Conservation (phyloP, 2,888 invertebrate genomes). For the Megalurothrips usitatus region DNA sequence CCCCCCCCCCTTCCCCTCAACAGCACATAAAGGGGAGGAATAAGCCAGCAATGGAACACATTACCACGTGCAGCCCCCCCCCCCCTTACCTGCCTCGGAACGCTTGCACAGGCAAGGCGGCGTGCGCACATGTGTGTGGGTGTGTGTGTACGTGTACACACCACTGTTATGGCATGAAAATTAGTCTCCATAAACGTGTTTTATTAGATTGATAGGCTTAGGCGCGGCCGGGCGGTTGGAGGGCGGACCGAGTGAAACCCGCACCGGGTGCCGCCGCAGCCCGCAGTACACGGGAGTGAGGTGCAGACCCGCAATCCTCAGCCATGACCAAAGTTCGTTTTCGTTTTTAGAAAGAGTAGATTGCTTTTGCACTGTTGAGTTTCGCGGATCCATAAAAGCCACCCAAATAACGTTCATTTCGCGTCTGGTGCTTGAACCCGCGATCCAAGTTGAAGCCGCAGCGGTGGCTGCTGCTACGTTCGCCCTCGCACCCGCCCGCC, state of each 20-base stretch:
- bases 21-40: background rate
- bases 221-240: background rate
- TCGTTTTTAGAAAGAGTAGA: no score
- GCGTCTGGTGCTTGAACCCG: no score
- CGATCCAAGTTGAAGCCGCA: no score
- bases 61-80: background rate
- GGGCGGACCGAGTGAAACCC: no score
- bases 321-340: no score
- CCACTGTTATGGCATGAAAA: constrained; percentile 20
- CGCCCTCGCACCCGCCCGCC: background rate
- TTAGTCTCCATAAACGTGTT: constrained; percentile 25
- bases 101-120: background rate
- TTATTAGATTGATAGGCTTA: constrained; percentile 9
- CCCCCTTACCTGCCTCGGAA: background rate
- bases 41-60: background rate
- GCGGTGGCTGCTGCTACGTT: no score
- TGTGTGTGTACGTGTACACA: background rate
- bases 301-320: no score
- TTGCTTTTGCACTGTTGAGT: no score
- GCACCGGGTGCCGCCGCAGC: no score
- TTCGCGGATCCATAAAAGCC: no score
- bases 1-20: background rate
- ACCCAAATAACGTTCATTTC: no score
- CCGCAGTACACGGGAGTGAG: no score
- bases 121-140: background rate